phyloP scores from a whole-genome alignment of 2,888 invertebrate genomes.

The Cyrtodaria siliqua region DNA sequence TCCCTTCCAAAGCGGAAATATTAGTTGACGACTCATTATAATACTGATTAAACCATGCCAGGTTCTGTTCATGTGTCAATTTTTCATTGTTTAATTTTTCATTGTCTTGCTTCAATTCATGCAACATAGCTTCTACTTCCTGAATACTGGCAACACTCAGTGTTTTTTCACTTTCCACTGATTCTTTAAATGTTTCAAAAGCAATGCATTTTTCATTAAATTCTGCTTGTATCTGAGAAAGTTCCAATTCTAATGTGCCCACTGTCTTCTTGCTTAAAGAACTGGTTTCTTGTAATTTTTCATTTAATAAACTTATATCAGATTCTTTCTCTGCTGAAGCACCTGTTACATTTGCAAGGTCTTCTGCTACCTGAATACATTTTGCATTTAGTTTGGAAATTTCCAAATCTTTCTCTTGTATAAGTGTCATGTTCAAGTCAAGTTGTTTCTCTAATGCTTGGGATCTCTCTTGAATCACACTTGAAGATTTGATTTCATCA shows the following conservation, averaged over 20 bases:
- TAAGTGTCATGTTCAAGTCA: constrained; percentile 26
- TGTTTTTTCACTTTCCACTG: neutral
- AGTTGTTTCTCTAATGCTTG: constrained; percentile 51
- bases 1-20: constrained; percentile 24
- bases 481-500: neutral
- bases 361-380: constrained; percentile 26
- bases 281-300: constrained; percentile 21
- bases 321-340: neutral
- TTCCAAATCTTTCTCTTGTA: constrained; percentile 57
- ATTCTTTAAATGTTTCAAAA: constrained; percentile 19
- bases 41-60: constrained; percentile 43
- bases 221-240: neutral
- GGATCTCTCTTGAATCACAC: constrained; percentile 26
- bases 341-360: constrained; percentile 1
- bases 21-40: constrained; percentile 23
- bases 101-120: neutral
- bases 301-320: constrained; percentile 3
- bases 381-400: constrained; percentile 40
- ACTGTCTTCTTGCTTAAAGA: constrained; percentile 1
- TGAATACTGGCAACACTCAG: neutral
- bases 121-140: neutral
- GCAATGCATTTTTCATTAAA: constrained; percentile 2
- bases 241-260: neutral
- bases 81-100: constrained; percentile 29
- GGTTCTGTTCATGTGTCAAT: constrained; percentile 46